Evolutionary conservation across 2,888 invertebrate genomes (phyloP).

Genomic region (Tetanocera ferruginea): DNA sequence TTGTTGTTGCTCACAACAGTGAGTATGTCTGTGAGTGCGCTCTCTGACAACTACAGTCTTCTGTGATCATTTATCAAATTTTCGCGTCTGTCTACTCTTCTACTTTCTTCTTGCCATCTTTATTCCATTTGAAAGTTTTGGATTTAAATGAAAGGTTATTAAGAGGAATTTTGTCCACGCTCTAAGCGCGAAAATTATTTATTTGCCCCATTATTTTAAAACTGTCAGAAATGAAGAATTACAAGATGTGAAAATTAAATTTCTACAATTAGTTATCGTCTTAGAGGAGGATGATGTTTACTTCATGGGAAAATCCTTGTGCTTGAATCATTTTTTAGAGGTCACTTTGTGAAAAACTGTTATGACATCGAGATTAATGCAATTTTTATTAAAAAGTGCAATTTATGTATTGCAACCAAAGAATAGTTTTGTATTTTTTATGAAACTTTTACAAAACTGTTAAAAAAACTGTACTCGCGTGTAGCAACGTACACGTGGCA

Average conservation of each 20-base stretch:
- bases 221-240: neutral
- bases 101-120: neutral
- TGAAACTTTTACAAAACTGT: too few species aligned
- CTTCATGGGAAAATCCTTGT: too few species aligned
- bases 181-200: conserved; percentile 13
- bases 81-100: neutral
- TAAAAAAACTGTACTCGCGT: too few species aligned
- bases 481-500: too few species aligned
- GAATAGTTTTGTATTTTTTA: too few species aligned
- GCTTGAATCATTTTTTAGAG: too few species aligned
- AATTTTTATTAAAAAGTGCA: too few species aligned
- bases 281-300: neutral
- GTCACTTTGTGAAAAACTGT: too few species aligned
- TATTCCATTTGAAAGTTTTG: neutral
- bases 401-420: too few species aligned
- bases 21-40: neutral
- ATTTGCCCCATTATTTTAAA: conserved; percentile 14
- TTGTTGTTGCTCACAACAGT: neutral
- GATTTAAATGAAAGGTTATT: conserved; percentile 13
- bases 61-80: conserved; percentile 26
- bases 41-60: conserved; percentile 6
- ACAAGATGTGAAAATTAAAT: neutral
- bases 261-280: neutral
- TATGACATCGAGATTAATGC: too few species aligned
- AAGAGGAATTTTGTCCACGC: neutral